These are phyloP conservation scores for Zapus hudsonius DNA, from an alignment of 2,113 vertebrate species.

Conservation along the genomic window DNA sequence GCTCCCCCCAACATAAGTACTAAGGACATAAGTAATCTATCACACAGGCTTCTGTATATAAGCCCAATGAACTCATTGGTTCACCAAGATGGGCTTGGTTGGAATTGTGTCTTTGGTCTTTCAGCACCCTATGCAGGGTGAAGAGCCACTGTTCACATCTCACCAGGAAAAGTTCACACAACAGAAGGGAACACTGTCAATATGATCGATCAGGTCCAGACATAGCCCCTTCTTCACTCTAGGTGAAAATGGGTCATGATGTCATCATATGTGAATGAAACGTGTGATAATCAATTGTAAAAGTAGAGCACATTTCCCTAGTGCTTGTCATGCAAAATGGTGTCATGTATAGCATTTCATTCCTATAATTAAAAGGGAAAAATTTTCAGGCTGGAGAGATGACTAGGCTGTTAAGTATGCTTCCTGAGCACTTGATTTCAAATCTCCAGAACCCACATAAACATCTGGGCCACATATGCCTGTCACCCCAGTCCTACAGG, in stretches of 20 bases:
- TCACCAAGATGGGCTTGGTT: no score
- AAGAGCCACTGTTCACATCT: neutral
- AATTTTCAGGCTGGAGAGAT: neutral
- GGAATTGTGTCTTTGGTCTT: no score
- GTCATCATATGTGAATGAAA: no score
- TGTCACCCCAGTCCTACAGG: no score
- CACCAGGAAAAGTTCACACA: neutral
- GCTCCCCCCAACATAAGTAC: no score
- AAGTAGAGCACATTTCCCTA: neutral
- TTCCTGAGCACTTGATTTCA: no score
- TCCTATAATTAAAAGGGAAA: neutral
- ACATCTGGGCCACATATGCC: no score
- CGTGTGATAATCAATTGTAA: neutral
- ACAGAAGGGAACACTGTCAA: neutral
- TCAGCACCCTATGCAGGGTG: neutral
- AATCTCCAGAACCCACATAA: no score
- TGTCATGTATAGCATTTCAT: neutral
- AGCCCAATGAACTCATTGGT: neutral
- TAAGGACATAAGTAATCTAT: no score
- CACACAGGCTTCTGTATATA: no score
- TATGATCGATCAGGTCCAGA: neutral
- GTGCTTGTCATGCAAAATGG: neutral
- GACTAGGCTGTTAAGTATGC: no score
- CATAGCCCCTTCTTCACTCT: neutral
- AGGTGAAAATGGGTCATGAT: conserved; percentile 11